Conservation (phyloP, 2,797 vertebrate genomes). For the Helostoma temminkii region DNA sequence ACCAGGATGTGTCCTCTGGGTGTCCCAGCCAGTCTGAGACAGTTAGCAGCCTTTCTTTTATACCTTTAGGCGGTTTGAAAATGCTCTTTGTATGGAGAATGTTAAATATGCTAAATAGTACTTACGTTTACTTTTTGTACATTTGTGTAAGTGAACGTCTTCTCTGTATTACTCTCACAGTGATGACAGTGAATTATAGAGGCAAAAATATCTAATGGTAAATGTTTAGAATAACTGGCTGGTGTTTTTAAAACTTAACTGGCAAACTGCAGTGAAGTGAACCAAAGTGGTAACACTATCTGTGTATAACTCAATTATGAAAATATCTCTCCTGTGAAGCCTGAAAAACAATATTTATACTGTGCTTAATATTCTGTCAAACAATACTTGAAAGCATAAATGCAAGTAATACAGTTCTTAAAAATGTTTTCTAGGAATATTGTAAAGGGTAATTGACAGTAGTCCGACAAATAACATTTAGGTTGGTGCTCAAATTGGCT, state of each 20-base stretch:
- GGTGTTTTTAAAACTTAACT: neutral
- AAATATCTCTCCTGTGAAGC: neutral
- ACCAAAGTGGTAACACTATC: neutral
- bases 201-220: neutral
- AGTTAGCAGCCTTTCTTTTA: slow-evolving; percentile 19
- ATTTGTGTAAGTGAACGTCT: neutral
- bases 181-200: neutral
- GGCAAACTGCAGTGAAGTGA: neutral
- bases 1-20: slow-evolving; percentile 14
- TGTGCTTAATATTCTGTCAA: neutral
- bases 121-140: neutral
- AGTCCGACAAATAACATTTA: neutral
- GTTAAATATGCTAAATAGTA: slow-evolving; percentile 9
- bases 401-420: neutral
- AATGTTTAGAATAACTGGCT: neutral
- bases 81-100: slow-evolving; percentile 7
- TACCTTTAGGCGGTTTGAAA: slow-evolving; percentile 5
- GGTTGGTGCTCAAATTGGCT: neutral
- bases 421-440: neutral
- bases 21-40: slow-evolving; percentile 8
- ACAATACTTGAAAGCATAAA: slow-evolving; percentile 3
- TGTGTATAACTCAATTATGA: neutral
- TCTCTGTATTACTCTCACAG: neutral
- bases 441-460: neutral
- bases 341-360: neutral